A percentile compares a stretch with the other conserved stretches of the same genome.
Conservation (phyloP, 23 tunicate genomes). For the Aplidium turbinatum region DNA sequence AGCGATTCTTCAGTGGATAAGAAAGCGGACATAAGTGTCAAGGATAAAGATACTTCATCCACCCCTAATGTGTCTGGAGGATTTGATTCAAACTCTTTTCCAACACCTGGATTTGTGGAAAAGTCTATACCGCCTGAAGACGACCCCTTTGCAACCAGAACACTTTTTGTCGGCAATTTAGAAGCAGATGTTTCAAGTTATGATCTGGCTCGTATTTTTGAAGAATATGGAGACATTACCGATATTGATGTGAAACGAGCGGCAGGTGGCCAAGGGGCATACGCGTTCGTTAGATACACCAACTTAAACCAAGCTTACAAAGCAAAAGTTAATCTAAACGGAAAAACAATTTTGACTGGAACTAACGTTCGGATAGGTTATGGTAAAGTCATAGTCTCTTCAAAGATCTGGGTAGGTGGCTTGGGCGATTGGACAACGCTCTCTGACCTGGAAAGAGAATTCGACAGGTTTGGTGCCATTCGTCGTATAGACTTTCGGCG, state of each 20-base stretch:
- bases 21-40: background rate
- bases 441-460: constrained; percentile 78
- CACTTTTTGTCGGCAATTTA: constrained; percentile 89
- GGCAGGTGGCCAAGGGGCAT: constrained; percentile 57
- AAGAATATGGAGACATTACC: constrained; percentile 64
- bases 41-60: constrained; percentile 4
- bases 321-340: constrained; percentile 89
- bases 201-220: constrained; percentile 64
- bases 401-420: constrained; percentile 97
- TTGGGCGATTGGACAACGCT: constrained; percentile 86
- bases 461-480: constrained; percentile 94
- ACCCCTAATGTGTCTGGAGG: constrained; percentile 2
- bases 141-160: constrained; percentile 92
- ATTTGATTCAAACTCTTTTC: constrained; percentile 35
- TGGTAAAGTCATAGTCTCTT: constrained; percentile 82
- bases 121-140: constrained; percentile 96
- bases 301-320: constrained; percentile 96
- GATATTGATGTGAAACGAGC: constrained; percentile 85
- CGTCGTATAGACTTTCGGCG: constrained; percentile 73
- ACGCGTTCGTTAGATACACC: constrained; percentile 80
- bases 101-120: constrained; percentile 47
- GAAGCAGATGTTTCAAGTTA: constrained; percentile 59
- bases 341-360: constrained; percentile 75
- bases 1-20: constrained; percentile 27
- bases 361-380: constrained; percentile 87